Percentiles rank a stretch among this genome's conserved stretches.
Conservation (phyloP, 2,113 vertebrate genomes). For the Sceloporus tristichus region DNA sequence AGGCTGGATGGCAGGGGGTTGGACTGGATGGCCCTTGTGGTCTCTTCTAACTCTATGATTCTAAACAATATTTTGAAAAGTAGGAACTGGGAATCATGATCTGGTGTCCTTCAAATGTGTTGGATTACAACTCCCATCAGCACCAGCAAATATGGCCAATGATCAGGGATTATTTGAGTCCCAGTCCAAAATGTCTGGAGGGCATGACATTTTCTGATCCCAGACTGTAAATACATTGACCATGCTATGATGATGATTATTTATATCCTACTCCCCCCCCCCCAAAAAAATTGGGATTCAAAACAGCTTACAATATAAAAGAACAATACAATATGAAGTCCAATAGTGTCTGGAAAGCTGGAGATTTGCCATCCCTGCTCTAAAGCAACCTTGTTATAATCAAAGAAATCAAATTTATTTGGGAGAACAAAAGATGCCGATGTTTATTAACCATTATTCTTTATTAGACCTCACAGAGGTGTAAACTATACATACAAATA, state of each 20-base stretch:
- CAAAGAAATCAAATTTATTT: constrained; percentile 12
- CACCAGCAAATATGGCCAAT: not conserved
- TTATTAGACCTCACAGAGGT: constrained; percentile 79
- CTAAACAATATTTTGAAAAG: too few species aligned
- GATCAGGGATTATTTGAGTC: not conserved
- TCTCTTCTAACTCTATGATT: too few species aligned
- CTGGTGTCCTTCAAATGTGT: too few species aligned
- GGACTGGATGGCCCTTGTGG: too few species aligned
- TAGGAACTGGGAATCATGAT: too few species aligned
- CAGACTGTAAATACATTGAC: not conserved
- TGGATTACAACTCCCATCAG: not conserved
- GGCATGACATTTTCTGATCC: not conserved
- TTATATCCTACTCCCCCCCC: too few species aligned
- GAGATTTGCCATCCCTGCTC: not conserved
- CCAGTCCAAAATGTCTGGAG: not conserved
- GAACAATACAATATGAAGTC: too few species aligned
- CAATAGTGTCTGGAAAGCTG: not conserved
- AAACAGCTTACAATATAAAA: too few species aligned
- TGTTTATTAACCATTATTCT: constrained; percentile 78
- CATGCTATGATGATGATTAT: not conserved
- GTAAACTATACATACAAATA: constrained; percentile 78
- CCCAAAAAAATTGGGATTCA: too few species aligned
- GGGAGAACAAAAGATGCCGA: constrained; percentile 69
- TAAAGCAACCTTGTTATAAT: not conserved
- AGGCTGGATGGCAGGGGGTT: too few species aligned